Percentiles rank a stretch among this genome's conserved stretches.
Conservation (phyloP, 2,888 invertebrate genomes). For the Eurytoma californica region DNA sequence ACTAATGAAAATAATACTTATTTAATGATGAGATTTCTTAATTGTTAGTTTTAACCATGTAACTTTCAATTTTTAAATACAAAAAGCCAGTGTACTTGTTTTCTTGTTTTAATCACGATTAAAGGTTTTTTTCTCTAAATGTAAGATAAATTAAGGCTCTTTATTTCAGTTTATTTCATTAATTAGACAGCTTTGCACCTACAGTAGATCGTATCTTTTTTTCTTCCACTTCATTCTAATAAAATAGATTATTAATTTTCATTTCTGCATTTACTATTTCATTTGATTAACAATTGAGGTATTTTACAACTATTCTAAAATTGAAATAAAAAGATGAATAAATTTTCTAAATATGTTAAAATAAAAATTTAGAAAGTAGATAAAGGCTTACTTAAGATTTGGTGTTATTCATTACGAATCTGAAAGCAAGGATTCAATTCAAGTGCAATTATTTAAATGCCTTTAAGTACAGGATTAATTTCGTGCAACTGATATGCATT, state of each 20-base stretch:
- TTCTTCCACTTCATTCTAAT: not conserved
- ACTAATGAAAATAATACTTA: too few species aligned
- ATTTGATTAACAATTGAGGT: not conserved
- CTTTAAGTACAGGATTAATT: too few species aligned
- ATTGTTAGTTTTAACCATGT: not conserved
- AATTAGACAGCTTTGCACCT: not conserved
- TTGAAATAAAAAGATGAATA: too few species aligned
- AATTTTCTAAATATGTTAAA: too few species aligned
- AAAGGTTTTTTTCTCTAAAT: conserved; percentile 18
- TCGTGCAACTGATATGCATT: too few species aligned
- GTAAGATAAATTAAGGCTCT: conserved; percentile 15
- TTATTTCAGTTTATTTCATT: not conserved
- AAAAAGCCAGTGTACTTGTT: conserved; percentile 12
- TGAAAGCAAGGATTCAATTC: too few species aligned
- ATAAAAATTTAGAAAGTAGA: too few species aligned
- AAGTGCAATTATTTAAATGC: too few species aligned
- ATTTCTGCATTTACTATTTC: not conserved
- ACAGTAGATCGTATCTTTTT: not conserved
- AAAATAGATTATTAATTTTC: not conserved
- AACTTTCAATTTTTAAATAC: not conserved
- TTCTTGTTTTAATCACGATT: conserved; percentile 33
- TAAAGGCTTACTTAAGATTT: too few species aligned
- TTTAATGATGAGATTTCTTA: too few species aligned
- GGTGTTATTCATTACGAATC: too few species aligned
- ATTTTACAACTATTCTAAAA: too few species aligned